phyloP scores from a whole-genome alignment of 2,113 vertebrate species.

The Solea solea region DNA sequence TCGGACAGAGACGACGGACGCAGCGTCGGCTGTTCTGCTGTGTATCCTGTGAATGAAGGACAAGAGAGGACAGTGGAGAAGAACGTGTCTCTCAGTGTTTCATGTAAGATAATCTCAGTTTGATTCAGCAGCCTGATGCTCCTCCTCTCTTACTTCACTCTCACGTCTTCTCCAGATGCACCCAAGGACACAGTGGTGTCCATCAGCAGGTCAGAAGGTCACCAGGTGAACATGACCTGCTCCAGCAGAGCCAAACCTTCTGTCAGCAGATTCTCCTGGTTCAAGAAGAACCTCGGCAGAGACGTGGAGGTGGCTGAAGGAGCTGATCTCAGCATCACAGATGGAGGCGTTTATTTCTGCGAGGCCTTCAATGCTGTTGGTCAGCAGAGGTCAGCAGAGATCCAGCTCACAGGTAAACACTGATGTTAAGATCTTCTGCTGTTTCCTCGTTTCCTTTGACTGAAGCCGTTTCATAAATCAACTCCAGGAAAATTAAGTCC shows the following conservation, averaged over 20 bases:
- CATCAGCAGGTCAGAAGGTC: slow-evolving; percentile 21
- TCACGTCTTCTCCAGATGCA: slow-evolving; percentile 35
- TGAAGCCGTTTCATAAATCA: no score
- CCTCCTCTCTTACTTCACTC: background rate
- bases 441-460: background rate
- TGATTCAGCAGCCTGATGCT: background rate
- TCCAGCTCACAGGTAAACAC: background rate
- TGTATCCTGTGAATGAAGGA: slow-evolving; percentile 33
- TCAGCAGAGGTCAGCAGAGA: background rate
- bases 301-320: background rate
- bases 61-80: background rate
- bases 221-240: slow-evolving; percentile 59
- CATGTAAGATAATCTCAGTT: slow-evolving; percentile 38
- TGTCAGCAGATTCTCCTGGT: slow-evolving; percentile 55
- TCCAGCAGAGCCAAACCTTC: slow-evolving; percentile 60
- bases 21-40: slow-evolving; percentile 40
- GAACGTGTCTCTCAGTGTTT: slow-evolving; percentile 22
- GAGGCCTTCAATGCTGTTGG: slow-evolving; percentile 46
- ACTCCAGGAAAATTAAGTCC: no score
- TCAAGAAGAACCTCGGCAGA: slow-evolving; percentile 19
- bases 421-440: background rate
- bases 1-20: slow-evolving; percentile 31
- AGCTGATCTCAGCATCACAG: slow-evolving; percentile 11
- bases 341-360: slow-evolving; percentile 41
- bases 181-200: slow-evolving; percentile 38